phyloP scores from a whole-genome alignment of 2,888 invertebrate genomes.

The Temnothorax rugatulus region DNA sequence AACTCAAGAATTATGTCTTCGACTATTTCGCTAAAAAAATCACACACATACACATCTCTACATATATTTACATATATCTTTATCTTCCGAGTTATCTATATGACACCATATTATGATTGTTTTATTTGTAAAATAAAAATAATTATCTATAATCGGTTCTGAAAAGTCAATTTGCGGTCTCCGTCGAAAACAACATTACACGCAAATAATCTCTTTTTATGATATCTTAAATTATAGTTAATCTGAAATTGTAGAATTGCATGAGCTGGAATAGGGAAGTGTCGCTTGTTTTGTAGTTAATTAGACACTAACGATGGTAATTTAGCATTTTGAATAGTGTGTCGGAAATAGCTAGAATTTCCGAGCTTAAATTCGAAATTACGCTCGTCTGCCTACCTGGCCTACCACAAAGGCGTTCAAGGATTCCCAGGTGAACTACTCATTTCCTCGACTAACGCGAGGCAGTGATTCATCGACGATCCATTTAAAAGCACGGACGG shows the following conservation, averaged over 20 bases:
- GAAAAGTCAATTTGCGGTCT: not conserved
- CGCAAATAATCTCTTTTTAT: not conserved
- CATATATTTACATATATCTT: not conserved
- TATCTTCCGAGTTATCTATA: not conserved
- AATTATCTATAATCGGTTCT: not conserved
- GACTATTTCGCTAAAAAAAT: not conserved
- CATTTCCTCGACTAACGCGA: slow-evolving; percentile 47
- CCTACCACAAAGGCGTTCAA: slow-evolving; percentile 29
- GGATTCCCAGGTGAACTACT: slow-evolving; percentile 36
- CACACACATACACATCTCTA: not conserved
- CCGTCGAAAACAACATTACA: not conserved
- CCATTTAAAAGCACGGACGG: slow-evolving; percentile 41
- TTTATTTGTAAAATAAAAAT: not conserved
- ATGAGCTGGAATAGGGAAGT: not conserved
- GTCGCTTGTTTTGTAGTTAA: slow-evolving; percentile 8
- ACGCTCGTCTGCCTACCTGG: slow-evolving; percentile 35
- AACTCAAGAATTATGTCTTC: not conserved
- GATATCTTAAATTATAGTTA: not conserved
- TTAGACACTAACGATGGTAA: not conserved
- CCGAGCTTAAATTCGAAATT: slow-evolving; percentile 32
- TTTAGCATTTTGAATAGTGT: slow-evolving; percentile 6
- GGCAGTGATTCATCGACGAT: slow-evolving; percentile 46
- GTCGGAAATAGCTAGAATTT: slow-evolving; percentile 21
- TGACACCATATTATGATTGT: not conserved
- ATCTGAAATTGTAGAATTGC: not conserved